Evolutionary conservation across 1,140 invertebrate genomes (phyloP), one percentile per base, ranked within the genome.

Genomic region (Eriosoma lanigerum): DNA sequence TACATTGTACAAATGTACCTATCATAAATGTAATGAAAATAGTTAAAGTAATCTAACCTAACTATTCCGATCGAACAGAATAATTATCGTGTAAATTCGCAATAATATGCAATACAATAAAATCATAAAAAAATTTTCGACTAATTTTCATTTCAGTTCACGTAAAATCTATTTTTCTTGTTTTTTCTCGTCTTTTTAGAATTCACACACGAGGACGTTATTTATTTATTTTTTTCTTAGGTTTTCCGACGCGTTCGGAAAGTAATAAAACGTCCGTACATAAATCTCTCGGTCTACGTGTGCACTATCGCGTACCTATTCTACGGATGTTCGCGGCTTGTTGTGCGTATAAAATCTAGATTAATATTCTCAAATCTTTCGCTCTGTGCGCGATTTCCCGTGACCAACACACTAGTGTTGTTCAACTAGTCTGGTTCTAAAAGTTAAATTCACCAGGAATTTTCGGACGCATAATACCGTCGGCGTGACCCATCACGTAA

Each of bases 121-220:
- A 46, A 68, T 12, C 12, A 46, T 50, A 19, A 44, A 26, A 50
- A 21, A 12, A 52, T 50, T 72, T 70, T 29, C 68, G 46, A 10
- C 29, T 70, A 26, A 70, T 70, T 50, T 72, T 72, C 48, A 29
- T 72, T 72, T 72, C 68, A 52, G 46, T 72, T 72, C 68, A 72
- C 68, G 68, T 72, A 72, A 72, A 72, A 72, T 72, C 46, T 72
- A 52, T 72, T 72, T 72, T 72, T 72, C 48, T 72, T 72, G 68
- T 72, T 72, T 72, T 72, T 72, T 72, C 52, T 72, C 48, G 52
- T 72, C 46, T 72, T 72, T 72, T 72, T 52, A 52, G 17, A 29
- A 72, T 72, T 52, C 68, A 29, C 68, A 52, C 29, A 52, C 26
- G 68, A 29, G 46, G 46, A 15, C 17, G 68, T 10, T 19, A 19